A percentile compares a stretch with the other conserved stretches of the same genome.
Conservation (phyloP, 2,888 invertebrate species). For the Phengaris alcon region DNA sequence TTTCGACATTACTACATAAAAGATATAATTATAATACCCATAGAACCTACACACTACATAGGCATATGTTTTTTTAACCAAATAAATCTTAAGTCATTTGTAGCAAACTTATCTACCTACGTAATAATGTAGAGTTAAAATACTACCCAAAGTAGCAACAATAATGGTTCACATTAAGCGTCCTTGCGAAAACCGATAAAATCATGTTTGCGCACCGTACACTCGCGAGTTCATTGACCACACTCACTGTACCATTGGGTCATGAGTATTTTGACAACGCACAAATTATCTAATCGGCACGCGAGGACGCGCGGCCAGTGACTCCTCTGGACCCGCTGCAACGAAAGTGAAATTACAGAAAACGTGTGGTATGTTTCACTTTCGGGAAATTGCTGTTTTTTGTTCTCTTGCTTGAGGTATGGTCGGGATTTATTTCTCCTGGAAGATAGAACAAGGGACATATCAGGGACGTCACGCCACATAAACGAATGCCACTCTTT, state of each 20-base stretch:
- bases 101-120: too few relatives aligned
- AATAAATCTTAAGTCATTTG: too few relatives aligned
- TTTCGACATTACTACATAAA: too few relatives aligned
- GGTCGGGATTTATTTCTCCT: too few relatives aligned
- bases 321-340: constrained; percentile 56
- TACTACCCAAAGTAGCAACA: background rate
- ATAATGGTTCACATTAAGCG: background rate
- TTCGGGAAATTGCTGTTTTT: constrained; percentile 10
- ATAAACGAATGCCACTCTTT: too few relatives aligned
- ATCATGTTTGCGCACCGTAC: constrained; percentile 54
- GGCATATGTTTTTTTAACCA: too few relatives aligned
- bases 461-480: too few relatives aligned
- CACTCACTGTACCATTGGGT: constrained; percentile 77
- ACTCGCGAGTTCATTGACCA: constrained; percentile 60
- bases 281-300: constrained; percentile 79
- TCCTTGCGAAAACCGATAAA: constrained; percentile 43
- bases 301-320: constrained; percentile 73
- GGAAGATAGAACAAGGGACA: too few relatives aligned
- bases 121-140: too few relatives aligned
- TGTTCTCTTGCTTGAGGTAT: too few relatives aligned
- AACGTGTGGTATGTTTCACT: constrained; percentile 40
- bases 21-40: too few relatives aligned
- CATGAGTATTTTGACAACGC: constrained; percentile 78
- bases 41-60: too few relatives aligned
- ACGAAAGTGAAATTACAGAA: constrained; percentile 75